phyloP scores from a whole-genome alignment of 2,113 vertebrate species.

The Grammomys dolichurus region DNA sequence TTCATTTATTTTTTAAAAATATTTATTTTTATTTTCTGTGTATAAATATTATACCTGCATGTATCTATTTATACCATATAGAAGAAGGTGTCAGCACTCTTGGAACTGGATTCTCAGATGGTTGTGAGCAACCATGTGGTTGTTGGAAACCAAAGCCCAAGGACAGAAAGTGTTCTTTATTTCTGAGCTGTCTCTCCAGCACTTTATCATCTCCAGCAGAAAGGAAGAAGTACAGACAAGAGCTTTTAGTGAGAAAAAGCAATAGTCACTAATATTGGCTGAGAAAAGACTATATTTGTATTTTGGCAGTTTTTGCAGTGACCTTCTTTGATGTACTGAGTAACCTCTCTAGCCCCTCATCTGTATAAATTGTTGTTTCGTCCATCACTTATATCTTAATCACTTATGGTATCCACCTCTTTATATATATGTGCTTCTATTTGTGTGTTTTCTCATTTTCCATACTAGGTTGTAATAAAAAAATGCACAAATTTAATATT shows the following conservation, averaged over 20 bases:
- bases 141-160: background rate
- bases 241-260: background rate
- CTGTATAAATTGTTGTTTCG: background rate
- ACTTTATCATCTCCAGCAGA: background rate
- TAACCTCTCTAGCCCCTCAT: background rate
- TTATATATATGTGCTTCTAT: background rate
- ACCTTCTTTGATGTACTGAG: background rate
- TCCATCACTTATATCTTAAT: conserved; percentile 6
- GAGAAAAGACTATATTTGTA: background rate
- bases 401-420: background rate
- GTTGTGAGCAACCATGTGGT: background rate
- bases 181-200: background rate
- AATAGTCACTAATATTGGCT: background rate
- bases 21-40: background rate
- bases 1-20: background rate
- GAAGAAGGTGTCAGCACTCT: background rate
- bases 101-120: background rate
- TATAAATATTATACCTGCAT: background rate
- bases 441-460: background rate
- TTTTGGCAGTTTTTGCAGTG: background rate
- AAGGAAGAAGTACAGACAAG: background rate
- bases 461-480: background rate
- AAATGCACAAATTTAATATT: background rate
- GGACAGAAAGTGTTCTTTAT: background rate
- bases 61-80: background rate